Conservation (phyloP, 2,888 invertebrate genomes). For the Chloroclysta siterata region DNA sequence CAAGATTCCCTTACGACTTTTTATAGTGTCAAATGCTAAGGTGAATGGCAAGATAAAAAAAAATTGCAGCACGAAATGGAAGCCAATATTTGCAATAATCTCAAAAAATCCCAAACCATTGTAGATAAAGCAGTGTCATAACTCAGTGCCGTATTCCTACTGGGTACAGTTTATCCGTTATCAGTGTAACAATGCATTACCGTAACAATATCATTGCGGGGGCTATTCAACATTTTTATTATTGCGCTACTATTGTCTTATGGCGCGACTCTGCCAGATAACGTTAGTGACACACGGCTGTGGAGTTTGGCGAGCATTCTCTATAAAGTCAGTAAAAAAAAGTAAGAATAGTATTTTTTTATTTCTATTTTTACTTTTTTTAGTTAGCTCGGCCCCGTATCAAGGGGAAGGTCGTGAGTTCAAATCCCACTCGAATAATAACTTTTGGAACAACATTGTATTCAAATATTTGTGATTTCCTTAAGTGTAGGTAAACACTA, state of each 20-base stretch:
- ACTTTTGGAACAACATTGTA: no score
- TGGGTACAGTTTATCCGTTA: constrained; percentile 86
- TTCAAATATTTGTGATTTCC: no score
- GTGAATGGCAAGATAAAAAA: background rate
- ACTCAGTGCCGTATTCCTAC: constrained; percentile 59
- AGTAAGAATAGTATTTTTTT: no score
- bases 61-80: background rate
- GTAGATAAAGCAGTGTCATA: constrained; percentile 47
- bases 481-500: no score
- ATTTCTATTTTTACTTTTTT: no score
- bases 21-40: background rate
- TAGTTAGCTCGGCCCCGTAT: no score
- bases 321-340: background rate
- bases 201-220: constrained; percentile 81
- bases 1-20: background rate
- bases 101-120: constrained; percentile 19
- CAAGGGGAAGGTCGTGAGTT: no score
- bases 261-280: constrained; percentile 79
- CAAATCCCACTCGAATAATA: no score
- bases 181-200: constrained; percentile 80
- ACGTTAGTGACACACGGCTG: constrained; percentile 56
- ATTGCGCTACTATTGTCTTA: constrained; percentile 85
- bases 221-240: constrained; percentile 86
- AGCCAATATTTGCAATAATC: constrained; percentile 13
- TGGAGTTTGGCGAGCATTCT: background rate